phyloP scores from a whole-genome alignment of 2,113 vertebrate genomes.

The Notiomystis cincta region DNA sequence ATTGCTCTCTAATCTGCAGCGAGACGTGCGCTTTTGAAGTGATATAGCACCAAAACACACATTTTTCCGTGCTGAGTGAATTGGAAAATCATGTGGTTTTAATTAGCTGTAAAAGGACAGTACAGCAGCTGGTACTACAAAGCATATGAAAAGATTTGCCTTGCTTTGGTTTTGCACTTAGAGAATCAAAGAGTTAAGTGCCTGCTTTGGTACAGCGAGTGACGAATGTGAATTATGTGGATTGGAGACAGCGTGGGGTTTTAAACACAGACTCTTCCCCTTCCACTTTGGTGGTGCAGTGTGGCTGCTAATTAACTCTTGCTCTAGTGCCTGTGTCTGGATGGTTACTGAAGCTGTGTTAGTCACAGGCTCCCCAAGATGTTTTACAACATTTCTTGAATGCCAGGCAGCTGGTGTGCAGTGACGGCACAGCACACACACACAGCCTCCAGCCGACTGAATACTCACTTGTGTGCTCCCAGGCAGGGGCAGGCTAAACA shows the following conservation, averaged over 20 bases:
- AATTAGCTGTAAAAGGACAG: constrained; percentile 19
- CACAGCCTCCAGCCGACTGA: background rate
- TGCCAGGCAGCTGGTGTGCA: background rate
- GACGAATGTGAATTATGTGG: background rate
- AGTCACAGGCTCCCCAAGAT: constrained; percentile 33
- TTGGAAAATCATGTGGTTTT: constrained; percentile 22
- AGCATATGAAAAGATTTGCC: background rate
- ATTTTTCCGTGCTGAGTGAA: background rate
- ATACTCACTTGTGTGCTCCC: background rate
- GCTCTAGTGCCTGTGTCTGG: constrained; percentile 28
- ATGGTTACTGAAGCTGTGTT: constrained; percentile 17
- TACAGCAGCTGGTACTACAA: background rate
- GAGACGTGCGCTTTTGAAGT: background rate
- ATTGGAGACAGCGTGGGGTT: background rate
- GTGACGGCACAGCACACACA: background rate
- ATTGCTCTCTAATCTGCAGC: background rate
- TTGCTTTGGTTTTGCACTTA: background rate
- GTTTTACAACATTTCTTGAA: constrained; percentile 40
- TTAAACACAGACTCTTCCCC: constrained; percentile 26
- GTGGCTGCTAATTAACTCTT: constrained; percentile 42
- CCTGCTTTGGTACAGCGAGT: background rate
- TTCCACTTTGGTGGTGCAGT: background rate
- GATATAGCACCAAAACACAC: background rate
- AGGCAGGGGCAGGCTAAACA: background rate
- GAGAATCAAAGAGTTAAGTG: background rate